These are phyloP conservation scores for Trissoscelio sp. DNA, from an alignment of 2,888 invertebrate species.

Conservation along the genomic window DNA sequence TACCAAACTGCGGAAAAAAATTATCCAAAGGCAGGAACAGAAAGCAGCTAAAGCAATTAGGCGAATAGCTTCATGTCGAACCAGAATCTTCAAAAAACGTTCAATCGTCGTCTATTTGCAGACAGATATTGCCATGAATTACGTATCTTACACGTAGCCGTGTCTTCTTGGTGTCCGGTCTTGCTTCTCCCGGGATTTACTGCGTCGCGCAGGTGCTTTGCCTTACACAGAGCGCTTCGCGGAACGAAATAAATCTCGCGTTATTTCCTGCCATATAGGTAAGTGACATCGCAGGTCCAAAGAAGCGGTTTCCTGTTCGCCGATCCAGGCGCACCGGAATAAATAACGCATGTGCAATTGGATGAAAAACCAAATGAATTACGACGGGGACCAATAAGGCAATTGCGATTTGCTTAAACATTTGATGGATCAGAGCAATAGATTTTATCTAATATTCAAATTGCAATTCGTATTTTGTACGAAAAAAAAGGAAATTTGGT, in stretches of 20 bases:
- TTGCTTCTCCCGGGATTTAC: constrained; percentile 41
- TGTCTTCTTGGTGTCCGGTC: constrained; percentile 11
- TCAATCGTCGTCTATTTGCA: constrained; percentile 30
- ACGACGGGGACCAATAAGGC: constrained; percentile 17
- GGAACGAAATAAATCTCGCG: constrained; percentile 74
- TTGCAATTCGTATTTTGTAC: no score
- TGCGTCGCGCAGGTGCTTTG: constrained; percentile 78
- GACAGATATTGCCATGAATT: constrained; percentile 54
- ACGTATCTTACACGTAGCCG: constrained; percentile 45
- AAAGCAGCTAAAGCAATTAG: constrained; percentile 55
- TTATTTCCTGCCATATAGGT: constrained; percentile 74
- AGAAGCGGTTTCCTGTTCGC: constrained; percentile 64
- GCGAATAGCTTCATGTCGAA: constrained; percentile 51
- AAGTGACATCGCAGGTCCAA: constrained; percentile 68
- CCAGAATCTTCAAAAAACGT: constrained; percentile 20
- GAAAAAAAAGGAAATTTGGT: no score
- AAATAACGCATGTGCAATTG: constrained; percentile 29
- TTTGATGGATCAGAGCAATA: constrained; percentile 1
- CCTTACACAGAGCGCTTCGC: constrained; percentile 76
- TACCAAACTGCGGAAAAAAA: constrained; percentile 10
- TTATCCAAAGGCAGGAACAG: constrained; percentile 19
- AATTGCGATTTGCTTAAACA: constrained; percentile 23
- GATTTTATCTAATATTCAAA: no score
- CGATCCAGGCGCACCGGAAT: constrained; percentile 53
- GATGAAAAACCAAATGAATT: constrained; percentile 30